phyloP scores from a whole-genome alignment of 92 coral and sea anemone species.

The Epizoanthus ramosus region DNA sequence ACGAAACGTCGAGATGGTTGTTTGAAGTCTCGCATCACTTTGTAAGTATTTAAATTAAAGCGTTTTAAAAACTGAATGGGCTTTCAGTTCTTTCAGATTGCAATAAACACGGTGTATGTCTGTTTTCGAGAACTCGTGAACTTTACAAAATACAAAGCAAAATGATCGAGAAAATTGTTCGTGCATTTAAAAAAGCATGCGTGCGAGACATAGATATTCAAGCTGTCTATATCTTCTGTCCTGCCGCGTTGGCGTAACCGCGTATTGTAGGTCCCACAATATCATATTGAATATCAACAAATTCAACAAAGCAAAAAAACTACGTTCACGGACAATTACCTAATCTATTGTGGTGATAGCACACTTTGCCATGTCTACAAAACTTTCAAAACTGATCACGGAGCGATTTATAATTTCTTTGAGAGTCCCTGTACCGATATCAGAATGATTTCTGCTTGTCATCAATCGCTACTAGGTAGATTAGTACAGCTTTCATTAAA shows the following conservation, averaged over 20 bases:
- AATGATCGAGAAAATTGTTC: too few species aligned
- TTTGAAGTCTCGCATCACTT: too few species aligned
- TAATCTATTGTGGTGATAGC: background rate
- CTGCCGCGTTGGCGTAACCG: constrained; percentile 30
- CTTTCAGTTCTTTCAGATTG: too few species aligned
- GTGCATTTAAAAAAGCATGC: too few species aligned
- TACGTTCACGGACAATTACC: constrained; percentile 6
- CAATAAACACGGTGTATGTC: too few species aligned
- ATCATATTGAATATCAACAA: too few species aligned
- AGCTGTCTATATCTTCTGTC: background rate
- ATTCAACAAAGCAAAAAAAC: background rate
- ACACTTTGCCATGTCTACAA: background rate
- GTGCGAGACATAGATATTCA: constrained; percentile 3
- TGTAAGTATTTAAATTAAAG: too few species aligned
- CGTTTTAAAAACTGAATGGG: too few species aligned
- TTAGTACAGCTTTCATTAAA: background rate
- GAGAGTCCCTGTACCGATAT: background rate
- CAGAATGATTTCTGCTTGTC: background rate
- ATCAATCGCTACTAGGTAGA: background rate
- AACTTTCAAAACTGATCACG: background rate
- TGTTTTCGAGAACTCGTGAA: too few species aligned
- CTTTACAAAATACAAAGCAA: too few species aligned
- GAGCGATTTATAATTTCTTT: background rate
- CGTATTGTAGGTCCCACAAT: background rate
- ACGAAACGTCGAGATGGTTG: too few species aligned